Evolutionary conservation across 1,140 invertebrate species (phyloP).

Genomic region (Scaptomyza hsui): DNA sequence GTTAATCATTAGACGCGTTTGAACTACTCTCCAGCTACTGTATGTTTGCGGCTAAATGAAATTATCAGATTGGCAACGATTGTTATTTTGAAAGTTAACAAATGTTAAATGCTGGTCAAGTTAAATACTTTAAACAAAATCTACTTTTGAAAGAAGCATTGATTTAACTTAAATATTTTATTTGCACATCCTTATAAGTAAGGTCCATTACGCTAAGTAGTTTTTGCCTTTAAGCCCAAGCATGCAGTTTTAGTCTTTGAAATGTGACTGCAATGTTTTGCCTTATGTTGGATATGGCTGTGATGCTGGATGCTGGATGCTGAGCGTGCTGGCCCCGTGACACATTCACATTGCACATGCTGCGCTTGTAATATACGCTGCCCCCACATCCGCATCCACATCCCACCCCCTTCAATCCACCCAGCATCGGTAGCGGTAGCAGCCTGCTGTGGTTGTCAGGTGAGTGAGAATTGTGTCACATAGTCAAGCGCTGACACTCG

Average conservation of each 20-base stretch:
- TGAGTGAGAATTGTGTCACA: constrained; percentile 83
- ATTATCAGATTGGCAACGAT: neutral
- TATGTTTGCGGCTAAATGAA: neutral
- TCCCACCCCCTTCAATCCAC: constrained; percentile 5
- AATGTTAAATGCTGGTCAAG: neutral
- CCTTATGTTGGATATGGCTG: constrained; percentile 5
- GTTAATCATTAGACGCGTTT: constrained; percentile 48
- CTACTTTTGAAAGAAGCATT: too few relatives aligned
- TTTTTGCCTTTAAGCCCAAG: constrained; percentile 8
- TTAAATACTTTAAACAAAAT: neutral
- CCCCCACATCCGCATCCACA: constrained; percentile 12
- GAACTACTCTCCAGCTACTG: too few relatives aligned
- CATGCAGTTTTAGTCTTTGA: constrained; percentile 12
- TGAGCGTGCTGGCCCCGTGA: constrained; percentile 77
- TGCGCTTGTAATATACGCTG: constrained; percentile 40
- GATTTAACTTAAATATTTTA: neutral
- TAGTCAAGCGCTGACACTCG: constrained; percentile 80
- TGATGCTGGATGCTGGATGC: constrained; percentile 8
- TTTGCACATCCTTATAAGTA: constrained; percentile 1
- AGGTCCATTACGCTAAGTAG: constrained; percentile 18
- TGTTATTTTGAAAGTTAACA: constrained; percentile 2
- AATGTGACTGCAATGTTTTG: constrained; percentile 8
- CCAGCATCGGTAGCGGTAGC: constrained; percentile 2
- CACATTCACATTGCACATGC: constrained; percentile 77
- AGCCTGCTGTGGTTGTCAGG: constrained; percentile 64